Evolutionary conservation across 2,797 vertebrate genomes (phyloP), one percentile per base, ranked within the genome.

Genomic region (Eutrigla gurnardus): DNA sequence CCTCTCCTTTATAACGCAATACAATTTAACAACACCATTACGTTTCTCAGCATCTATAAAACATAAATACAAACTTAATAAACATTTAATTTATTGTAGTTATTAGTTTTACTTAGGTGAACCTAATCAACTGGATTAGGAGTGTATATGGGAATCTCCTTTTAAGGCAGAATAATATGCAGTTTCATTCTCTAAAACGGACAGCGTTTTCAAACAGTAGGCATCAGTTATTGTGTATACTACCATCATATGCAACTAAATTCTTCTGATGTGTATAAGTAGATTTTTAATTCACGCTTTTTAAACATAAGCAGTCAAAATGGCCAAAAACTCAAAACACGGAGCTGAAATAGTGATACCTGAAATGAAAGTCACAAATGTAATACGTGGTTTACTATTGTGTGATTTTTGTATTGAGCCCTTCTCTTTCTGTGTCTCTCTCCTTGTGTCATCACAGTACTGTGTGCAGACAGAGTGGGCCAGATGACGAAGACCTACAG

Each of bases 401-500:
- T 39, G 5, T 3, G 32, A 9, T 7, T 70, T 66, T 68, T n/a
- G 6, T 46, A 25, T n/a, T 47, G 7, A 68, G 9, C 45, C 17
- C 13, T 9, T 9, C 9, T 50, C 49, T 52, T 2, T 52, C 9
- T 52, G 25, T 25, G 25, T 25, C 10, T 17, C 32, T 40, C 3
- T 75, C 6, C 61, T 2, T 75, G 67, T 79, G 4, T 68, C 18
- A 67, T 7, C 70, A 35, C 77, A 99, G 98, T 99, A 93, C 91
- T 99, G 94, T 99, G 98, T 91, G 97, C 98, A 87, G 98, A 99
- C 92, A 94, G 98, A 96, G 97, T 99, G 94, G 97, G 97, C 96
- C 98, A 99, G 96, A 99, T 99, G 98, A 99, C 98, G 92, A 99
- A 98, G 94, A 99, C 98, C 83, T 99, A 99, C 95, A 98, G 96